Conservation (phyloP, 2,888 invertebrate species). For the Clepsis dumicolana region DNA sequence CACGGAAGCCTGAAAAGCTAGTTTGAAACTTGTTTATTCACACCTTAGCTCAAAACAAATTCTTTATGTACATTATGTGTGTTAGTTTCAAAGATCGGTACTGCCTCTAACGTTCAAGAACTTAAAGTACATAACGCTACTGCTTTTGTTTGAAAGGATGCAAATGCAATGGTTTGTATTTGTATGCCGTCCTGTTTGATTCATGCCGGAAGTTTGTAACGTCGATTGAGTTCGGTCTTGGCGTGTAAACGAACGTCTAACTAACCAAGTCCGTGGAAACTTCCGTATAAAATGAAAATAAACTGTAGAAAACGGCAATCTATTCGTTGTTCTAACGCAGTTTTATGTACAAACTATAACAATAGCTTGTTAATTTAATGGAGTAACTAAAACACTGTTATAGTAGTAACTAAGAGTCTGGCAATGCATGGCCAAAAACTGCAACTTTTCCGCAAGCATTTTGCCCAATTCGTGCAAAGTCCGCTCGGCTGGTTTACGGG, state of each 20-base stretch:
- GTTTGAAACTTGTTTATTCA: too few species aligned
- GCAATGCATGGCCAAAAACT: background rate
- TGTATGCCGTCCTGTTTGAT: slow-evolving; percentile 31
- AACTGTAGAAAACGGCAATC: slow-evolving; percentile 4
- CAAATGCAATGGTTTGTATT: slow-evolving; percentile 14
- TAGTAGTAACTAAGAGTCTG: background rate
- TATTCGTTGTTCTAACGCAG: slow-evolving; percentile 6
- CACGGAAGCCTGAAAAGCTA: too few species aligned
- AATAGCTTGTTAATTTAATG: background rate
- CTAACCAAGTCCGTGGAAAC: slow-evolving; percentile 9
- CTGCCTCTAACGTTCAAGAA: background rate
- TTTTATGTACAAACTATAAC: background rate
- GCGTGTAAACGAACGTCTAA: slow-evolving; percentile 35
- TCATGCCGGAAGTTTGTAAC: slow-evolving; percentile 44
- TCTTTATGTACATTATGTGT: too few species aligned
- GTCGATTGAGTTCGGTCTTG: slow-evolving; percentile 39
- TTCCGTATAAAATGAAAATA: slow-evolving; percentile 23
- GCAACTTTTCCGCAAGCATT: background rate
- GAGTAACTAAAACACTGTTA: background rate
- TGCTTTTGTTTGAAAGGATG: slow-evolving; percentile 19
- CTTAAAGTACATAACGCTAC: background rate
- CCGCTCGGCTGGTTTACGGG: slow-evolving; percentile 31
- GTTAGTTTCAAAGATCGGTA: background rate
- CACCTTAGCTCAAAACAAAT: too few species aligned
- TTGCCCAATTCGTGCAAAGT: background rate